These are phyloP conservation scores for Pogonophryne albipinna DNA, from an alignment of 2,797 vertebrate species.

Conservation along the genomic window DNA sequence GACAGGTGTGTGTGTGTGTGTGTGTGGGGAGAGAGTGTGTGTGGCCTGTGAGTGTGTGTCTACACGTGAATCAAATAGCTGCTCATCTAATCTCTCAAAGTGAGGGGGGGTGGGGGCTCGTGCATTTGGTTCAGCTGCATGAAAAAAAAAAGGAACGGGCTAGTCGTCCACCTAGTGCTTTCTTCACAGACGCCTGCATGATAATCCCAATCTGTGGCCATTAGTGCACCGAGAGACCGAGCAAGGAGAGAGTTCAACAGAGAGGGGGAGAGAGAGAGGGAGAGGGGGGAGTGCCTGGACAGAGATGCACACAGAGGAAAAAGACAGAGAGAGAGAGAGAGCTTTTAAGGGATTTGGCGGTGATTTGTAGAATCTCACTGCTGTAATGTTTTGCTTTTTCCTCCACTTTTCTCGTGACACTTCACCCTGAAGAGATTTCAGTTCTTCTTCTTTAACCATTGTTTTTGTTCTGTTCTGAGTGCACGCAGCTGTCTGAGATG, in stretches of 20 bases:
- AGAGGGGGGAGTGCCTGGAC: slow-evolving; percentile 50
- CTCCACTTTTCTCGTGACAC: slow-evolving; percentile 59
- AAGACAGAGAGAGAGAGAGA: slow-evolving; percentile 60
- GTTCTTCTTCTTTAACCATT: slow-evolving; percentile 17
- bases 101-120: slow-evolving; percentile 54
- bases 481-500: slow-evolving; percentile 67
- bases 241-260: slow-evolving; percentile 64
- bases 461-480: slow-evolving; percentile 45
- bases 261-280: slow-evolving; percentile 49
- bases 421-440: slow-evolving; percentile 55
- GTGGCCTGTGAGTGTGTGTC: slow-evolving; percentile 12
- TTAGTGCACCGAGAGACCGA: slow-evolving; percentile 77
- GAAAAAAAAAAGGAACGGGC: slow-evolving; percentile 50
- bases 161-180: slow-evolving; percentile 76
- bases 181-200: slow-evolving; percentile 83
- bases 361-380: slow-evolving; percentile 86
- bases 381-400: slow-evolving; percentile 76
- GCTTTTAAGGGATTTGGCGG: slow-evolving; percentile 88
- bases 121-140: slow-evolving; percentile 62
- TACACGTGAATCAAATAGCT: slow-evolving; percentile 68
- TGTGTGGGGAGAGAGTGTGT: background rate
- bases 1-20: slow-evolving; percentile 51
- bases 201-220: slow-evolving; percentile 89
- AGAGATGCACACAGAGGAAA: slow-evolving; percentile 63
- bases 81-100: slow-evolving; percentile 81